Base-by-base conservation (phyloP, 2,797 vertebrate species). In the Coreius guichenoti region DNA sequence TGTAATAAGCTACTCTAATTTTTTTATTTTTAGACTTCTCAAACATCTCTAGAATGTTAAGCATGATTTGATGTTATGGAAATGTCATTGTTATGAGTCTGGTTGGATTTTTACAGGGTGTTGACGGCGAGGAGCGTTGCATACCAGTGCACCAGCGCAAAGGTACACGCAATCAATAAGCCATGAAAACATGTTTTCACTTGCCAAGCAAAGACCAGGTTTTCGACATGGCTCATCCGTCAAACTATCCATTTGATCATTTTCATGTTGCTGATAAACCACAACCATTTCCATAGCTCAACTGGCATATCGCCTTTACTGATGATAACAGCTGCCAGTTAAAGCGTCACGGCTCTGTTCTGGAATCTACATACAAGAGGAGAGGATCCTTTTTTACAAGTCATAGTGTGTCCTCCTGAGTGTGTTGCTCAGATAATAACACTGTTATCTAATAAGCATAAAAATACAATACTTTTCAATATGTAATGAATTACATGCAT, bases 141-240 rank as follows among this genome's bases (percentile, higher is more conserved):
- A 65, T 87, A 23, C 74, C 89, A 36, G 58, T 69, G 31, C 82
- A 61, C n/a, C 91, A 91, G 81, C 90, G 86, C 33, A 92, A 79
- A 92, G 92, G 92, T 92, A 90, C 51, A 8, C 26, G 0, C 9
- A 54, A 29, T 17, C 36, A 19, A 26, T 70, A 13, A 39, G 36
- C 9, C 36, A 29, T 58, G 26, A 70, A 69, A 29, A 8, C 21
- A 6, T 61, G 19, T 19, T 31, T 7, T 9, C 43, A 26, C 7
- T 72, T 51, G 73, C 72, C 47, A 54, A 31, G 17, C 49, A 16
- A 17, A 26, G 43, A 72, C n/a, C 1, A n/a, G 45, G 45, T 51
- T 76, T 76, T 23, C 11, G 4, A 21, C 21, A 36, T 23, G 74
- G 33, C 74, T 39, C 4, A 39, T 58, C 29, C 0, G 1, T 36